These are phyloP conservation scores for Aphrocallistes beatrix DNA, from an alignment of 37 sponge, comb jelly and placozoan genomes.

Conservation along the genomic window DNA sequence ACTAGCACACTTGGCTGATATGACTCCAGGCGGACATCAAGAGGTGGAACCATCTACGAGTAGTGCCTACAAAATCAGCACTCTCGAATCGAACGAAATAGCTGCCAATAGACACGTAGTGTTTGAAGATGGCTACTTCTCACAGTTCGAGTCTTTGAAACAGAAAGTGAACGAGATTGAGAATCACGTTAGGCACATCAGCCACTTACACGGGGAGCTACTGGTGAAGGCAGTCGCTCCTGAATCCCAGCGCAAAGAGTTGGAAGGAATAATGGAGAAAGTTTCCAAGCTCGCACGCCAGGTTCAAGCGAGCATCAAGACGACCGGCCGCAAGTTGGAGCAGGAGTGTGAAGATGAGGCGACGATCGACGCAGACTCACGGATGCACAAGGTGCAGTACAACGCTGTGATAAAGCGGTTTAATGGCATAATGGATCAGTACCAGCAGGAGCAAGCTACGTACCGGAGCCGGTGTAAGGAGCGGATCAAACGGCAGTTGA, in stretches of 20 bases:
- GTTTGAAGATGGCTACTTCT: not conserved
- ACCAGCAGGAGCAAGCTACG: conserved; percentile 3
- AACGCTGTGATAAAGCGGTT: not conserved
- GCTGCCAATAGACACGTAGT: not conserved
- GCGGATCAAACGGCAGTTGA: not conserved
- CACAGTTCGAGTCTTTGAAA: not conserved
- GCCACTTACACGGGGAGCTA: not conserved
- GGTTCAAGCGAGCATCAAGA: not conserved
- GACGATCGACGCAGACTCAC: not conserved
- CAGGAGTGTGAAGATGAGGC: not conserved
- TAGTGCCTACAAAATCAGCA: not conserved
- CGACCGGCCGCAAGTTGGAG: not conserved
- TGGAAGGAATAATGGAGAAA: not conserved
- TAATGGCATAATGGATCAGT: not conserved
- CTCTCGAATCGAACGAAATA: not conserved
- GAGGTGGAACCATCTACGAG: not conserved
- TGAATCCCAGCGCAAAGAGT: not conserved
- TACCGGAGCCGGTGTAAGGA: not conserved
- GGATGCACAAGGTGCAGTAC: not conserved
- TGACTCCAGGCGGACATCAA: not conserved
- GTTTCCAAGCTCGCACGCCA: not conserved
- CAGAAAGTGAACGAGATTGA: conserved; percentile 12
- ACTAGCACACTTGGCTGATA: not conserved
- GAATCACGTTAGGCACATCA: not conserved
- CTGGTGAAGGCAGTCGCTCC: not conserved